phyloP scores from a whole-genome alignment of 2,113 vertebrate species.

The Shinisaurus crocodilurus region DNA sequence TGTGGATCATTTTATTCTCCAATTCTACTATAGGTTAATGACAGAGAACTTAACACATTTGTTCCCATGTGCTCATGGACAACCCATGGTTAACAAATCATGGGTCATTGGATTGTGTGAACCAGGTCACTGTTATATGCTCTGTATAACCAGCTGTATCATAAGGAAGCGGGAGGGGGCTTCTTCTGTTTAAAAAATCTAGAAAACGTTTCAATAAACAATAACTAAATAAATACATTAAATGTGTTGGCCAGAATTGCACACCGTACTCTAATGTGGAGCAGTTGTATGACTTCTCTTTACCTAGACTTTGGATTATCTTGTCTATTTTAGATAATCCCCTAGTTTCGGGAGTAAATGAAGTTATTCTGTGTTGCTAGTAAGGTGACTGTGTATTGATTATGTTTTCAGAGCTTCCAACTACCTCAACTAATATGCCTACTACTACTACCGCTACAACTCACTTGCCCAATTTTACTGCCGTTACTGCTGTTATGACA shows the following conservation, averaged over 20 bases:
- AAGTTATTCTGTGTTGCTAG: background rate
- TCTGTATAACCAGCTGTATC: background rate
- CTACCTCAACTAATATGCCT: constrained; percentile 67
- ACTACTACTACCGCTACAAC: constrained; percentile 44
- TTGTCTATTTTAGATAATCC: background rate
- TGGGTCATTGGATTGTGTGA: too few species aligned
- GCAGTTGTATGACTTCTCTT: background rate
- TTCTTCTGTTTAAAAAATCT: background rate
- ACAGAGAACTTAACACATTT: background rate
- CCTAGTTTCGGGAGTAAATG: background rate
- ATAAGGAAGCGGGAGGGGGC: background rate
- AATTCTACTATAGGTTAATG: background rate
- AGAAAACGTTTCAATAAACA: background rate
- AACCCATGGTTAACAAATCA: too few species aligned
- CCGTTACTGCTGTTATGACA: constrained; percentile 23
- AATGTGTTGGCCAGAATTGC: background rate
- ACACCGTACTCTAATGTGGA: background rate
- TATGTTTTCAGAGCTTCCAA: constrained; percentile 72
- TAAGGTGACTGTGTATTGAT: background rate
- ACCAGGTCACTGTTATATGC: background rate
- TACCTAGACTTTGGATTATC: background rate
- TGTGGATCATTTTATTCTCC: background rate
- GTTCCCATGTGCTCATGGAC: too few species aligned
- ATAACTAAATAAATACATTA: background rate
- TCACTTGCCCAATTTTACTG: constrained; percentile 31